Base-by-base conservation (phyloP, 1,140 invertebrate species). In the Trichomalopsis sarcophagae region DNA sequence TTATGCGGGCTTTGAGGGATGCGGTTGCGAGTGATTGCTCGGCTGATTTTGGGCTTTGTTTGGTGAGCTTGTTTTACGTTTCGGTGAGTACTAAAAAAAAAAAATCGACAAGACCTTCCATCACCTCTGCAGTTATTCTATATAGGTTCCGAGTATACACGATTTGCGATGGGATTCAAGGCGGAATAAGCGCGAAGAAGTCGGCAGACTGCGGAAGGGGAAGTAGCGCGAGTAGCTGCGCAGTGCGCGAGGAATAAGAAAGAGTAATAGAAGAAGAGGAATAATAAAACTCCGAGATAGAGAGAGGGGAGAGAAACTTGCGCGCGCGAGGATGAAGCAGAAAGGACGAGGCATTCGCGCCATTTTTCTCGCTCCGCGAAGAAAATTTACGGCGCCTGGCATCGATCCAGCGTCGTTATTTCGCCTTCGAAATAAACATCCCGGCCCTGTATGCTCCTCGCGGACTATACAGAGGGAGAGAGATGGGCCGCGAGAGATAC, bases 321-420 rank as follows among this genome's bases (percentile, higher is more conserved):
- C 27, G 27, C 27, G 27, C 27, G 27, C 23, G 30, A 23, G 84
- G 88, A 84, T 84, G 68, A 81, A 85, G 79, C 50, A 81, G 33
- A 85, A 84, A 90, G 88, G 87, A 89, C 86, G 88, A 90, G 87
- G 87, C 89, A 90, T 92, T 91, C 89, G 89, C 90, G 90, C 90
- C 89, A 92, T 92, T 92, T 92, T 91, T 92, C 92, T 91, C 91
- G 91, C 91, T 90, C 87, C 44, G 89, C 85, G 55, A 62, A n/a
- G 55, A 87, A 91, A 92, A 92, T 92, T 92, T 92, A 92, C 91
- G 91, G 89, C 88, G 89, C 87, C 88, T 92, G 92, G 92, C 91
- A 89, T 88, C 87, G 89, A 88, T 92, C 92, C 92, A 93, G 91
- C 90, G 89, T 92, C 91, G 91, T 92, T 92, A 93, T 91, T 92